Evolutionary conservation across 2,888 invertebrate species (phyloP), one percentile per base, ranked within the genome.

Genomic region (Hypselothyrea guttata): DNA sequence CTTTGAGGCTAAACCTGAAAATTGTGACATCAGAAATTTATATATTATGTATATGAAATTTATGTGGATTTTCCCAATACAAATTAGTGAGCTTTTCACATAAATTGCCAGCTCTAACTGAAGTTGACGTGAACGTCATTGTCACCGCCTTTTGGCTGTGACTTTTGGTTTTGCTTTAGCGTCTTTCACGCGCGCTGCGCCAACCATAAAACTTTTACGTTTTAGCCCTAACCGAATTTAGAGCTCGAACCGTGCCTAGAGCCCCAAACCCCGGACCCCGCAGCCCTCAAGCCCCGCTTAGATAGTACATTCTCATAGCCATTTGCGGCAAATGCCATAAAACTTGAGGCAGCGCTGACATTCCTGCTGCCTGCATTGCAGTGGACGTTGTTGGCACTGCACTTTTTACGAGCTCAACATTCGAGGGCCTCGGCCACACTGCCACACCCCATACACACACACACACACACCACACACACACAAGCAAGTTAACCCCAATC

Each of bases 181-280:
- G 52, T 57, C 60, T 54, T 44, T 31, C 38, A 44, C 30, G 53
- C 44, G 56, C 59, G 45, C 44, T 77, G 84, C 71, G 76, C 37
- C 74, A 66, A 56, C 78, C 63, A 78, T 78, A 84, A 84, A 78
- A 78, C 58, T 78, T 78, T 84, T 82, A 78, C 82, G 84, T 59
- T 78, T 64, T 72, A 67, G 78, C 82, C 68, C 72, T 51, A 70
- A 52, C 67, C 82, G 53, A 78, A 78, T 77, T 84, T 66, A 75
- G 67, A 55, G 56, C 42, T 57, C 28, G 40, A 22, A 40, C 38
- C 51, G 46, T 40, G 5, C 46, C 16, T 33, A 18, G 45, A 42
- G 44, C 34, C 40, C 16, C 44, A 22, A 35, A 38, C 35, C n/a
- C 38, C 28, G 9, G 34, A 31, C 44, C 22, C 48, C 55, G 49